phyloP scores from a whole-genome alignment of 2,113 vertebrate genomes.

The Plotosus lineatus region DNA sequence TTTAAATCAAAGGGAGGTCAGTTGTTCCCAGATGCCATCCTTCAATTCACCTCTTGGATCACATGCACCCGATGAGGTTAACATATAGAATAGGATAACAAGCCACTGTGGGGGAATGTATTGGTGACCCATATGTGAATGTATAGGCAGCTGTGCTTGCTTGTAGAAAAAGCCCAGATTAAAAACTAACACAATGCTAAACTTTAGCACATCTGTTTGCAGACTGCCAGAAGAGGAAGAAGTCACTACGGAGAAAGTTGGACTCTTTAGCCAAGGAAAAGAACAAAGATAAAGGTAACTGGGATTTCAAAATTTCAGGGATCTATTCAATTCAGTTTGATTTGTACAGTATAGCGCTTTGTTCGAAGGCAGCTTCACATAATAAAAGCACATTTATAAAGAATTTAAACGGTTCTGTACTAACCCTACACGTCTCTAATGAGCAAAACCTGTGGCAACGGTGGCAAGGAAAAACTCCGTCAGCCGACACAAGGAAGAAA shows the following conservation, averaged over 20 bases:
- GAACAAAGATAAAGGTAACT: conserved; percentile 88
- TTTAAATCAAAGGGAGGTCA: conserved; percentile 17
- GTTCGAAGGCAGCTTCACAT: too few relatives aligned
- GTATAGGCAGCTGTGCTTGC: neutral
- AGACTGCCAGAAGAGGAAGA: conserved; percentile 96
- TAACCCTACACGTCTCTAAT: too few relatives aligned
- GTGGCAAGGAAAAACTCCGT: too few relatives aligned
- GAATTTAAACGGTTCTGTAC: too few relatives aligned
- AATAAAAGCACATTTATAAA: too few relatives aligned
- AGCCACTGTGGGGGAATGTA: neutral
- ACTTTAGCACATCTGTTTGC: conserved; percentile 45
- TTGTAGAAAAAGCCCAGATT: neutral
- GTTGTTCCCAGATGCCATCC: conserved; percentile 26
- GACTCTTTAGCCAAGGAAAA: conserved; percentile 96
- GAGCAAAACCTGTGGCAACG: too few relatives aligned
- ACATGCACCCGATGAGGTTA: neutral
- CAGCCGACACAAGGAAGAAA: too few relatives aligned
- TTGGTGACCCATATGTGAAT: neutral
- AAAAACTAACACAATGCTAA: neutral
- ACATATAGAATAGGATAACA: neutral
- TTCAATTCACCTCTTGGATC: neutral
- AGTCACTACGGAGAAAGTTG: conserved; percentile 91
- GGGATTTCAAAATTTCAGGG: too few relatives aligned
- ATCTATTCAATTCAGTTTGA: too few relatives aligned
- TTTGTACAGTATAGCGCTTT: too few relatives aligned